Base-by-base conservation (phyloP, 2,797 vertebrate species). In the Triplophysa yarkandensis region DNA sequence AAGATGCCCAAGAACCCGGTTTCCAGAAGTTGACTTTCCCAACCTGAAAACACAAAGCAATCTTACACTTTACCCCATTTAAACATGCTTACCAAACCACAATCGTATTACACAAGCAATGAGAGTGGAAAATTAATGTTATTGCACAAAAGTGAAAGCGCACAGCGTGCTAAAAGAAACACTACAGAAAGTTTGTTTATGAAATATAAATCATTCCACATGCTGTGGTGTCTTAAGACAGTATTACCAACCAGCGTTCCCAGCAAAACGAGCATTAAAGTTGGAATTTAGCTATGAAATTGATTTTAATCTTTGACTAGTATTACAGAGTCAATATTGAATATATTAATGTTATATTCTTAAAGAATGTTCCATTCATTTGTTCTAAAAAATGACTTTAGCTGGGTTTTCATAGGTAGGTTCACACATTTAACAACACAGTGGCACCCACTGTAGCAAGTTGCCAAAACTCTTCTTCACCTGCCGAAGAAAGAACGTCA, bases 1-100 rank as follows among this genome's bases (percentile, higher is more conserved):
- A 99, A 99, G 71, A 98, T 93, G 0, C 90, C 93, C 81, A 99
- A 89, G 81, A 99, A 98, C 0, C 97, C 97, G 0, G 94, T 98
- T 80, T 99, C 97, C 86, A 99, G 79, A 2, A 99, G 91, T 89
- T 98, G 97, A 0, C 94, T 98, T 85, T 99, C 97, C 97, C 97
- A 98, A 23, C 97, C 97, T 99, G 84, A 48, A 81, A 25, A 61
- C 50, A 71, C n/a, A 58, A n/a, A 63, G 41, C 55, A 25, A 32
- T 3, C 7, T 7, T 25, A 60, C 60, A 73, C 71, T 55, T 10
- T 41, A 23, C 36, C 16, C 13, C 21, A 54, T n/a, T 32, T 34
- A 58, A 34, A 57, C 27, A n/a, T 57, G 55, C 27, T 39, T 4
- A 23, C 2, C 10, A 39, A n/a, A 62, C 60, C 17, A 67, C 19